Evolutionary conservation across 2,888 invertebrate species (phyloP).

Genomic region (Apocheima hispidaria): DNA sequence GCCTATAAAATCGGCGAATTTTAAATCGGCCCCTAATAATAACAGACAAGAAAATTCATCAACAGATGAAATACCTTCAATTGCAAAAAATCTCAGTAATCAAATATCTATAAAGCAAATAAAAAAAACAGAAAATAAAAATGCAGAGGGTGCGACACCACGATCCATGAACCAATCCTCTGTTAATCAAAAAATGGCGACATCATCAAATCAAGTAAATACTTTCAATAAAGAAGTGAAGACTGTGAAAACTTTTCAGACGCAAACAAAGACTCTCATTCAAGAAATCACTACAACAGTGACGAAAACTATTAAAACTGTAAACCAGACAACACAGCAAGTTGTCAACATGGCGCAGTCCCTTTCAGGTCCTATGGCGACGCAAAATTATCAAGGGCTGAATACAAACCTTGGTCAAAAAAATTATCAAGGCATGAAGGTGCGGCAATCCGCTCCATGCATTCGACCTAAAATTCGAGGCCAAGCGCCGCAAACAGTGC

Average conservation of each 20-base stretch:
- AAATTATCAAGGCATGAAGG: slow-evolving; percentile 62
- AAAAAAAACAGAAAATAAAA: slow-evolving; percentile 49
- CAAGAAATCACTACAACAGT: slow-evolving; percentile 82
- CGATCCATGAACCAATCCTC: slow-evolving; percentile 41
- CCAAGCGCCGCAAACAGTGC: slow-evolving; percentile 46
- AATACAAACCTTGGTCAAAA: slow-evolving; percentile 52
- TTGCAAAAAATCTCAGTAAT: slow-evolving; percentile 50
- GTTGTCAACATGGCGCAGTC: slow-evolving; percentile 62
- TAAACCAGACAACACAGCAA: slow-evolving; percentile 75
- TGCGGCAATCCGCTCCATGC: slow-evolving; percentile 60
- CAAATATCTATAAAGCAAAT: slow-evolving; percentile 57
- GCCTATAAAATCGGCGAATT: slow-evolving; percentile 53
- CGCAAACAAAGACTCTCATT: slow-evolving; percentile 74
- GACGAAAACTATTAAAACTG: slow-evolving; percentile 79
- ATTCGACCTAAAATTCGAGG: slow-evolving; percentile 38
- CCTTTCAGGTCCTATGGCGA: slow-evolving; percentile 46
- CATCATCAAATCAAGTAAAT: slow-evolving; percentile 65
- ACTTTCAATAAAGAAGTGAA: slow-evolving; percentile 71
- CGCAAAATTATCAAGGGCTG: slow-evolving; percentile 60
- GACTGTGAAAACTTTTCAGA: slow-evolving; percentile 76
- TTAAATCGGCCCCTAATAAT: slow-evolving; percentile 14
- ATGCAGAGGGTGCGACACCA: slow-evolving; percentile 18
- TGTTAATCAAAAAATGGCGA: slow-evolving; percentile 57
- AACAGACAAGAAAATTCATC: slow-evolving; percentile 30
- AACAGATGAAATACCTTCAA: slow-evolving; percentile 41